A percentile compares a stretch with the other conserved stretches of the same genome.
Conservation (phyloP, 2,888 invertebrate species). For the Odiellus spinosus region DNA sequence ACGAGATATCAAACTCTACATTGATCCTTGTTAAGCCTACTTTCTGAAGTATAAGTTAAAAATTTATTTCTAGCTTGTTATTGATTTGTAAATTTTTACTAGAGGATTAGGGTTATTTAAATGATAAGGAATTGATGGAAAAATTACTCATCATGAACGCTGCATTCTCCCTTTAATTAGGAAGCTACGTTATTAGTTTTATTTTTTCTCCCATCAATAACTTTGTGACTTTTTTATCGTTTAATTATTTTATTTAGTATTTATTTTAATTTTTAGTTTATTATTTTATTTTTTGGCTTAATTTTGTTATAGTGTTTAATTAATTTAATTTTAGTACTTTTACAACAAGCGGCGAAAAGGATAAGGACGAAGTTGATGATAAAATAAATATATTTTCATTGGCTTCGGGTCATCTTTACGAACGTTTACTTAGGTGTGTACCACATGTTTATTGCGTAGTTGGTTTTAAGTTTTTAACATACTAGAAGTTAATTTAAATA, state of each 20-base stretch:
- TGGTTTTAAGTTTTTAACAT: neutral
- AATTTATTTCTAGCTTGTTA: too few species aligned
- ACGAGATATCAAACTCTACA: too few species aligned
- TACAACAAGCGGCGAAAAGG: constrained; percentile 22
- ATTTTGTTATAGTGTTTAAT: too few species aligned
- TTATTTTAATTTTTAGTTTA: neutral
- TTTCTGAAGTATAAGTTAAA: too few species aligned
- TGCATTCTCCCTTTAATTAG: neutral
- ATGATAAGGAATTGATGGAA: too few species aligned
- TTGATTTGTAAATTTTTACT: too few species aligned
- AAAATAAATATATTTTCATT: constrained; percentile 93
- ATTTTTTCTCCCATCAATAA: neutral
- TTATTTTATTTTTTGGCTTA: neutral
- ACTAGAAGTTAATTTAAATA: neutral
- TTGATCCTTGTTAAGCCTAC: too few species aligned
- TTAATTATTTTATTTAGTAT: neutral
- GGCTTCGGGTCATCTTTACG: constrained; percentile 96
- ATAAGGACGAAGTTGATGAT: constrained; percentile 45
- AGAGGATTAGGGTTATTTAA: too few species aligned
- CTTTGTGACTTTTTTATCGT: neutral
- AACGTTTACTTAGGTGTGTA: constrained; percentile 53
- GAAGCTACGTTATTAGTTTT: too few species aligned
- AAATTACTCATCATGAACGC: too few species aligned
- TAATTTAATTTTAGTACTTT: constrained; percentile 17
- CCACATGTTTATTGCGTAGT: neutral